Percentiles rank a stretch among this genome's conserved stretches.
Conservation (phyloP, 2,797 vertebrate genomes). For the Arnoldichthys spilopterus region DNA sequence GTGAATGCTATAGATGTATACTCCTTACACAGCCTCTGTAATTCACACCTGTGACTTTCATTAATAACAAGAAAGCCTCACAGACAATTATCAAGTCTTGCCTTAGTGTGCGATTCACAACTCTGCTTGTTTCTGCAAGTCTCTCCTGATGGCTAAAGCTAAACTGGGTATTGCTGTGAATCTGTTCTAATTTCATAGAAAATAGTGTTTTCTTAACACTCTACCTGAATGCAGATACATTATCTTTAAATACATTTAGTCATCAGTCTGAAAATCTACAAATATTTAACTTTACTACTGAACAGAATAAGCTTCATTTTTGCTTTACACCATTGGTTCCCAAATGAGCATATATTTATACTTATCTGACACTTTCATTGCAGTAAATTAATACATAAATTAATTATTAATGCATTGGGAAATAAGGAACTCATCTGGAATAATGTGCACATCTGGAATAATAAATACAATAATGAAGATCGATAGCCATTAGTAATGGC, state of each 20-base stretch:
- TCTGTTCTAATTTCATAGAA: neutral
- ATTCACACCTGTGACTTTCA: slow-evolving; percentile 16
- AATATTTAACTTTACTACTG: neutral
- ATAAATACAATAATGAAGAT: too few species aligned
- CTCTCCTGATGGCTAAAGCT: slow-evolving; percentile 1
- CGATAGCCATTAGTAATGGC: too few species aligned
- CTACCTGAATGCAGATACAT: neutral
- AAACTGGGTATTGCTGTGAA: slow-evolving; percentile 5
- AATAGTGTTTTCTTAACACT: neutral
- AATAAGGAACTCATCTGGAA: too few species aligned
- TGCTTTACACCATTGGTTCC: neutral
- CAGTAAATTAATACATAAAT: too few species aligned
- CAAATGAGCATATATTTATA: too few species aligned
- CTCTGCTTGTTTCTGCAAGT: slow-evolving; percentile 1
- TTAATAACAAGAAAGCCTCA: slow-evolving; percentile 2
- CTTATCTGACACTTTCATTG: too few species aligned
- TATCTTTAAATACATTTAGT: too few species aligned
- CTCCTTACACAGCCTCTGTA: neutral
- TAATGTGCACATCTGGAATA: too few species aligned
- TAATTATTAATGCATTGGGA: too few species aligned
- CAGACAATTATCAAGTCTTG: slow-evolving; percentile 13
- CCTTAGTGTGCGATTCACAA: neutral
- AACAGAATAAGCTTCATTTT: neutral
- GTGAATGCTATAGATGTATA: neutral
- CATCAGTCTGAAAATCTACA: neutral